Percentiles rank a stretch among this genome's conserved stretches.
Evolutionary conservation across 2,797 vertebrate species (phyloP).

Genomic region (Antrozous pallidus): DNA sequence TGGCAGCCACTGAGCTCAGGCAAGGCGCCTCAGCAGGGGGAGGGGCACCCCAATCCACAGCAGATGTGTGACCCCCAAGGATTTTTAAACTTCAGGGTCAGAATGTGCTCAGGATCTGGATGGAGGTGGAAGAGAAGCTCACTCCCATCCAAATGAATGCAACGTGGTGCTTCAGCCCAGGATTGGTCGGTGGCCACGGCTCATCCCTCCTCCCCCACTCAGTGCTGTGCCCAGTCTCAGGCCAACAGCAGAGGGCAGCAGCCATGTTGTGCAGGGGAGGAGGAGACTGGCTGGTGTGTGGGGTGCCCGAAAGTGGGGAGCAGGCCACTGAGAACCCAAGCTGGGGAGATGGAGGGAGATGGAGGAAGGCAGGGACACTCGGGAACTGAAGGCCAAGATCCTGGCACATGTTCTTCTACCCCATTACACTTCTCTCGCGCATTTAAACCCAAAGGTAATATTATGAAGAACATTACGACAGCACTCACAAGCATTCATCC

Average conservation of each 20-base stretch:
- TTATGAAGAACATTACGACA: not conserved
- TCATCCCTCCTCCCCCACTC: not conserved
- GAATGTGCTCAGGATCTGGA: not conserved
- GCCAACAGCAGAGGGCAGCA: not conserved
- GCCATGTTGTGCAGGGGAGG: accelerated
- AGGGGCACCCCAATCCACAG: not conserved
- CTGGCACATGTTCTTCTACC: not conserved
- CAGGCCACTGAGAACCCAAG: not conserved
- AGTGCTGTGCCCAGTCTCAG: not conserved
- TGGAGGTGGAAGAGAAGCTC: not conserved
- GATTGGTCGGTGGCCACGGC: not conserved
- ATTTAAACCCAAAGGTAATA: not conserved
- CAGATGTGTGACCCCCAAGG: not conserved
- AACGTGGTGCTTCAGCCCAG: not conserved
- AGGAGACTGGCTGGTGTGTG: not conserved
- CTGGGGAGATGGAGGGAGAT: not conserved
- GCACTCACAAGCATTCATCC: not conserved
- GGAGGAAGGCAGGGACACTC: not conserved
- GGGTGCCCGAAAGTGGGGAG: not conserved
- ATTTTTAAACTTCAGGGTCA: not conserved
- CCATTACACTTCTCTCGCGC: not conserved
- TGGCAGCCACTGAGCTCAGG: not conserved
- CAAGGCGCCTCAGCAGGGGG: not conserved
- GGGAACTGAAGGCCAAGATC: not conserved
- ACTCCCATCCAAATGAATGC: accelerated